phyloP scores from a whole-genome alignment of 2,888 invertebrate species.

The Agonopterix heracliana region DNA sequence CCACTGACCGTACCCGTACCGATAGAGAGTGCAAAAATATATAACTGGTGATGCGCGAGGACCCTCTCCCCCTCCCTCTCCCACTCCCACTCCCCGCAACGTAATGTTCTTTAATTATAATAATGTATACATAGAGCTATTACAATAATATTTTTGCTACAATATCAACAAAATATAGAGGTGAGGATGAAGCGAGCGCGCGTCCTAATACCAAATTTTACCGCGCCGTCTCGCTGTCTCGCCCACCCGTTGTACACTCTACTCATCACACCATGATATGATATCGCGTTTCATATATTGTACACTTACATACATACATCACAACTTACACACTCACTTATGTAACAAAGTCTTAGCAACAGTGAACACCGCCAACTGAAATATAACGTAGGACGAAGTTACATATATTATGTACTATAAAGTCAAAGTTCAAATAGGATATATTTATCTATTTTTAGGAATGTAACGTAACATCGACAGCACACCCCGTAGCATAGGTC shows the following conservation, averaged over 20 bases:
- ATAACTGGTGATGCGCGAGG: constrained; percentile 3
- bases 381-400: too few relatives aligned
- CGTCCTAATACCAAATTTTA: too few relatives aligned
- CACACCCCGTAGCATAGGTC: too few relatives aligned
- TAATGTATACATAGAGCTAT: constrained; percentile 46
- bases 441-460: too few relatives aligned
- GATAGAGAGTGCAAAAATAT: constrained; percentile 9
- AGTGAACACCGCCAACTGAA: constrained; percentile 14
- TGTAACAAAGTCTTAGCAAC: constrained; percentile 15
- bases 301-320: constrained; percentile 20
- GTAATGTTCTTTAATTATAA: constrained; percentile 5
- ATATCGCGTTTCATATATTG: constrained; percentile 41
- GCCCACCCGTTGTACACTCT: constrained; percentile 11
- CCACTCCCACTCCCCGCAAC: constrained; percentile 8
- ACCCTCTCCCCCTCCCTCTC: neutral
- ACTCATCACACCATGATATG: constrained; percentile 66
- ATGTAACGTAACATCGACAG: too few relatives aligned
- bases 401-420: too few relatives aligned
- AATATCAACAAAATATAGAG: constrained; percentile 43
- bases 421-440: too few relatives aligned
- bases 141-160: constrained; percentile 35
- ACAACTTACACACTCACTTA: neutral
- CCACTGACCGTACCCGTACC: neutral
- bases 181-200: constrained; percentile 3
- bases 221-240: constrained; percentile 9